Percentiles rank a stretch among this genome's conserved stretches.
Conservation (phyloP, 2,113 vertebrate species). For the Gambusia affinis region DNA sequence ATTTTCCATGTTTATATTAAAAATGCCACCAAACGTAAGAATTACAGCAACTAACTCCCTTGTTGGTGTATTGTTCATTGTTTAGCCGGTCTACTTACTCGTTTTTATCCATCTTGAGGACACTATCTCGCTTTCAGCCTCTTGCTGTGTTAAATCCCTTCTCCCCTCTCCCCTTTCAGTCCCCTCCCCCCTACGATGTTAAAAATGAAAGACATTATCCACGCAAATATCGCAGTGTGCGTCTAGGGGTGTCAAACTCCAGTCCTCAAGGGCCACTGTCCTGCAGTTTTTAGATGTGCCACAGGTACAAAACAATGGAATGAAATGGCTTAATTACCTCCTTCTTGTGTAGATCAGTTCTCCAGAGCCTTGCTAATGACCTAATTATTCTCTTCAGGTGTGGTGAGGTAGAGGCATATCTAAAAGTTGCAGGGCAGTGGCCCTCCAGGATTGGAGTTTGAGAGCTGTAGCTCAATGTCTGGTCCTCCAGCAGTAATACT, state of each 20-base stretch:
- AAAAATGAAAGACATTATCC: constrained; percentile 82
- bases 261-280: too few species aligned
- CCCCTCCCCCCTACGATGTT: constrained; percentile 83
- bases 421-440: too few species aligned
- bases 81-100: constrained; percentile 77
- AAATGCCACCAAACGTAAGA: constrained; percentile 20
- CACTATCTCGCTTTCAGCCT: constrained; percentile 77
- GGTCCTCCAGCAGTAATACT: background rate
- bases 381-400: too few species aligned
- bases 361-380: too few species aligned
- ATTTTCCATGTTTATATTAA: constrained; percentile 32
- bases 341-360: too few species aligned
- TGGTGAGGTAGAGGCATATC: too few species aligned
- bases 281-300: too few species aligned
- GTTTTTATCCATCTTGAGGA: constrained; percentile 85
- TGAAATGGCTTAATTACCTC: too few species aligned
- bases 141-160: constrained; percentile 83
- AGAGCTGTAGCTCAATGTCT: constrained; percentile 10
- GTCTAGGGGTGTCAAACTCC: constrained; percentile 9
- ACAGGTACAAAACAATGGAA: too few species aligned
- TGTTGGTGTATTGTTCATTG: background rate
- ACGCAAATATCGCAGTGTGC: constrained; percentile 67
- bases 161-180: constrained; percentile 79
- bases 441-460: too few species aligned
- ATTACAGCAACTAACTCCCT: background rate